Percentiles rank a stretch among this genome's conserved stretches.
Conservation (phyloP, 37 sponge, comb jelly and placozoan genomes). For the Diacarnus erythraeanus region DNA sequence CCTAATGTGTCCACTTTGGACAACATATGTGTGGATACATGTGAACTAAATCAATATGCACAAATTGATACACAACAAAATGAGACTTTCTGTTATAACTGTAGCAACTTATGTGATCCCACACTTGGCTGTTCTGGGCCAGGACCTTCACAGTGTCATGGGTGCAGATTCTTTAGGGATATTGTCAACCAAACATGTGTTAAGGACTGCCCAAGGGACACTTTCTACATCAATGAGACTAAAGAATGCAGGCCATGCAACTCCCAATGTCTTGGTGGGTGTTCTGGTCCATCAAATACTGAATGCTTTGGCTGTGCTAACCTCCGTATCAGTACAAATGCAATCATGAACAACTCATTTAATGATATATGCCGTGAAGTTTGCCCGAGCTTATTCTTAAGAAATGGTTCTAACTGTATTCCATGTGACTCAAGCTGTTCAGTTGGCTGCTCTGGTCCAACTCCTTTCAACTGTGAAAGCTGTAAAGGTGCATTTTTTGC, state of each 20-base stretch:
- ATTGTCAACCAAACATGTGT: slow-evolving; percentile 24
- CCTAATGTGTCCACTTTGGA: slow-evolving; percentile 44
- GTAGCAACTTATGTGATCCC: slow-evolving; percentile 39
- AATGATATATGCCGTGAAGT: slow-evolving; percentile 21
- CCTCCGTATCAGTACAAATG: slow-evolving; percentile 1
- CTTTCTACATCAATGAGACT: slow-evolving; percentile 11
- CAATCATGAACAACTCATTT: background rate
- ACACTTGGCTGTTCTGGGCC: slow-evolving; percentile 61
- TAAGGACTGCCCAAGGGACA: slow-evolving; percentile 27
- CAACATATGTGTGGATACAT: slow-evolving; percentile 48
- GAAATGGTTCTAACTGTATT: slow-evolving; percentile 18
- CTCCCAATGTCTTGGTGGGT: slow-evolving; percentile 53
- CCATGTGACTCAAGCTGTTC: slow-evolving; percentile 44
- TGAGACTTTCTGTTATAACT: slow-evolving; percentile 38
- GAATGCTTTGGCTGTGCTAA: slow-evolving; percentile 63
- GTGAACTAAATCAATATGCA: slow-evolving; percentile 46
- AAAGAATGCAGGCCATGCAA: slow-evolving; percentile 54
- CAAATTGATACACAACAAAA: background rate
- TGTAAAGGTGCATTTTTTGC: slow-evolving; percentile 30
- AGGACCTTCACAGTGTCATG: slow-evolving; percentile 31
- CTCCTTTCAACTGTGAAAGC: slow-evolving; percentile 37
- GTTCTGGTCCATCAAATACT: slow-evolving; percentile 44
- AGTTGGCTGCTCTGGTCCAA: slow-evolving; percentile 51
- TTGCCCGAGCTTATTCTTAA: slow-evolving; percentile 48
- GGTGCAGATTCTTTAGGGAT: slow-evolving; percentile 25